Evolutionary conservation across 2,797 vertebrate species (phyloP).

Genomic region (Microctenopoma steveboyesi): DNA sequence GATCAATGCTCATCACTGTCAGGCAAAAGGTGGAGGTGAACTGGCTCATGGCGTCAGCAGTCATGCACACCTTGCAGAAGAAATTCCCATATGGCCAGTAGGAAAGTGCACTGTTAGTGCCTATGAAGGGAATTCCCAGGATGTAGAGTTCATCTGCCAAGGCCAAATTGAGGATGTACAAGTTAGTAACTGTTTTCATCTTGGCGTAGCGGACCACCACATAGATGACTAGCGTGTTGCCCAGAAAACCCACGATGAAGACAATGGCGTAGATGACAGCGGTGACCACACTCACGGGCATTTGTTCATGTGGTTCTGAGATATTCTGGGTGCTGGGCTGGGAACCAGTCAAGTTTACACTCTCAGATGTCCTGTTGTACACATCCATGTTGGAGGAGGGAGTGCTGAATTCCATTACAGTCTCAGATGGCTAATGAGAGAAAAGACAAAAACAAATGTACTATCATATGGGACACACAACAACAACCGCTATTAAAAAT

Average conservation of each 20-base stretch:
- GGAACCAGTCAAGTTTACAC: conserved; percentile 11
- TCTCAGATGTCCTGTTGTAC: conserved; percentile 39
- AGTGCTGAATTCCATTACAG: conserved; percentile 11
- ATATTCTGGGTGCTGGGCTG: background rate
- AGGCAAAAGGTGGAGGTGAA: conserved; percentile 95
- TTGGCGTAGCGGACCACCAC: conserved; percentile 92
- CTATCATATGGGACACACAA: background rate
- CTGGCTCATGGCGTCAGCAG: conserved; percentile 91
- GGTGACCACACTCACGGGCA: conserved; percentile 79
- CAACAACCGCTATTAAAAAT: background rate
- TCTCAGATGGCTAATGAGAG: background rate
- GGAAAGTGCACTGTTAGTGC: conserved; percentile 89
- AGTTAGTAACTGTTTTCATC: conserved; percentile 96
- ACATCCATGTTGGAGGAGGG: conserved; percentile 61
- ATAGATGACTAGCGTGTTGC: conserved; percentile 92
- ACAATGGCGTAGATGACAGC: conserved; percentile 88
- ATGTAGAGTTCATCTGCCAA: conserved; percentile 94
- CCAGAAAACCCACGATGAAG: conserved; percentile 88
- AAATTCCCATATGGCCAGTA: conserved; percentile 94
- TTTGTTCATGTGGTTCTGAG: background rate
- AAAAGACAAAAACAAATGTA: conserved; percentile 33
- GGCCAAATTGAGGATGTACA: conserved; percentile 95
- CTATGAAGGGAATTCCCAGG: conserved; percentile 92
- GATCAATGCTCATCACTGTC: conserved; percentile 96
- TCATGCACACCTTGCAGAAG: conserved; percentile 91